Evolutionary conservation across 92 coral and sea anemone species (phyloP).

Genomic region (Phenganax marumi): DNA sequence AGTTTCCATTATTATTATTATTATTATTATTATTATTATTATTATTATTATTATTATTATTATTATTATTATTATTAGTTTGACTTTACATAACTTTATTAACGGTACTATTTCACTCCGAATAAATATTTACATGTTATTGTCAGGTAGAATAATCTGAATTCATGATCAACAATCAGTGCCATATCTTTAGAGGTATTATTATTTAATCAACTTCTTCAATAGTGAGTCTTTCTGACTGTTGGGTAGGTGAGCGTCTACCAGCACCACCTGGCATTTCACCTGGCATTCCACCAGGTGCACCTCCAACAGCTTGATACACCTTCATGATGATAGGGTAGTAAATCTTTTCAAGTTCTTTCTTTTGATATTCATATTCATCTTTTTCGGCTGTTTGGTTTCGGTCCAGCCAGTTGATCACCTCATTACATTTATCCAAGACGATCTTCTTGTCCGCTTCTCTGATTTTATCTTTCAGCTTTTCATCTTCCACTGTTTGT

Average conservation of each 20-base stretch:
- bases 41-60: no score
- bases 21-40: no score
- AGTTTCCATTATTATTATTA: no score
- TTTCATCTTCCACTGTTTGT: slow-evolving; percentile 90
- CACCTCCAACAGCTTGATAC: slow-evolving; percentile 83
- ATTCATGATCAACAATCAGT: no score
- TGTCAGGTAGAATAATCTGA: no score
- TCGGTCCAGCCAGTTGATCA: slow-evolving; percentile 81
- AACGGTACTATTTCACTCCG: no score
- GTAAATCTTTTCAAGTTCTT: slow-evolving; percentile 82
- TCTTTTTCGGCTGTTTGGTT: slow-evolving; percentile 70
- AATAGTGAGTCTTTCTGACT: slow-evolving; percentile 82
- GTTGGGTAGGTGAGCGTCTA: slow-evolving; percentile 57
- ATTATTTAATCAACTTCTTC: slow-evolving; percentile 81
- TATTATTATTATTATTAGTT: no score
- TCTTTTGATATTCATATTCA: slow-evolving; percentile 70
- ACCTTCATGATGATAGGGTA: slow-evolving; percentile 88
- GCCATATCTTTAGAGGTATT: no score
- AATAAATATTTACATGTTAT: no score
- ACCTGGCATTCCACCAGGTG: slow-evolving; percentile 53
- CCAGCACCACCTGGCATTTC: slow-evolving; percentile 60
- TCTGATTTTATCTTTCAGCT: slow-evolving; percentile 83
- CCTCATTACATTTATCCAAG: slow-evolving; percentile 83
- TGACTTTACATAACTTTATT: no score
- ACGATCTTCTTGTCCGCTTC: slow-evolving; percentile 80